Evolutionary conservation across 1,140 invertebrate genomes (phyloP).

Genomic region (Drosophila rufa): DNA sequence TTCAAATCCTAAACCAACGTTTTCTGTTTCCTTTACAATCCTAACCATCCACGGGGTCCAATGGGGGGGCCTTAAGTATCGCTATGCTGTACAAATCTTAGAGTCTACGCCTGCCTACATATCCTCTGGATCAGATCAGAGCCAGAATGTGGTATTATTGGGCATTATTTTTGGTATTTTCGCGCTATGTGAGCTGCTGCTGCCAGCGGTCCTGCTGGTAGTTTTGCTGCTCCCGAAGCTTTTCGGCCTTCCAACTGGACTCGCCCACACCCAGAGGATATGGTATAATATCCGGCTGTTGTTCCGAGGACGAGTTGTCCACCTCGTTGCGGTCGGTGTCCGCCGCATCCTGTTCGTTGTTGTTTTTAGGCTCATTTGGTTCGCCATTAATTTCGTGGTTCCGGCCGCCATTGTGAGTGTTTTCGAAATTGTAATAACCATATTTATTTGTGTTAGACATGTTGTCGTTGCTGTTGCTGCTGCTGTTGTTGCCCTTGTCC

Average conservation of each 20-base stretch:
- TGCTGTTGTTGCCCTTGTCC: constrained; percentile 22
- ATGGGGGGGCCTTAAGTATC: constrained; percentile 56
- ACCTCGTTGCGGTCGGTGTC: constrained; percentile 49
- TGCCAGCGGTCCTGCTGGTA: constrained; percentile 45
- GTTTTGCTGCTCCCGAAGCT: constrained; percentile 42
- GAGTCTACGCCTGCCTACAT: constrained; percentile 42
- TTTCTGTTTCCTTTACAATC: constrained; percentile 40
- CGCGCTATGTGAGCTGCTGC: constrained; percentile 66
- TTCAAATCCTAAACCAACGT: constrained; percentile 52
- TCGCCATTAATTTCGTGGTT: constrained; percentile 52
- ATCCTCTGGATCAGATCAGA: constrained; percentile 16
- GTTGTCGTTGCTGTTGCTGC: constrained; percentile 22
- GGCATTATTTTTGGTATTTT: constrained; percentile 6
- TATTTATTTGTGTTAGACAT: constrained; percentile 58
- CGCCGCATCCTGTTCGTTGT: constrained; percentile 20
- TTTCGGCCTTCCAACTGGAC: constrained; percentile 65
- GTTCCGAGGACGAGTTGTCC: constrained; percentile 65
- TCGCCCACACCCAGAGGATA: constrained; percentile 74
- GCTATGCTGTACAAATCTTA: constrained; percentile 80
- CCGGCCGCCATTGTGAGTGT: constrained; percentile 48
- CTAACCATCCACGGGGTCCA: constrained; percentile 19
- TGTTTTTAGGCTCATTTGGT: constrained; percentile 50
- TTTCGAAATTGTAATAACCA: constrained; percentile 51
- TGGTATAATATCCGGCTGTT: constrained; percentile 80
- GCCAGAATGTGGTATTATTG: constrained; percentile 22